Evolutionary conservation across 1,140 invertebrate species (phyloP).

Genomic region (Gryllus bimaculatus): DNA sequence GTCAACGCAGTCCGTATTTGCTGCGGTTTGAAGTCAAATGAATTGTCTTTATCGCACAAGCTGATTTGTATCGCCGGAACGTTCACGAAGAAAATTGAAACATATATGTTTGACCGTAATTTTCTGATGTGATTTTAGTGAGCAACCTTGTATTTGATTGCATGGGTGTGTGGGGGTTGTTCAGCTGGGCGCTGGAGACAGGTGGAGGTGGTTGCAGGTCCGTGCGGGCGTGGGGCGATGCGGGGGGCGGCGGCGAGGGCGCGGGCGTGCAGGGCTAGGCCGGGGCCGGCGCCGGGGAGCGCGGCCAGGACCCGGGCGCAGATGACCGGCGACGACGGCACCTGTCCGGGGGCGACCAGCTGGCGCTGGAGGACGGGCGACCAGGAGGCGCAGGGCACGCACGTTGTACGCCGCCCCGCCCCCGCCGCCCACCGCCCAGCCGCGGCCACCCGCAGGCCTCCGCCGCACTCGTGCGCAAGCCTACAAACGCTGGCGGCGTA

Average conservation of each 20-base stretch:
- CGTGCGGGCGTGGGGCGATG: conserved; percentile 44
- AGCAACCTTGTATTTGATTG: no score
- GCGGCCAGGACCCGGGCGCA: conserved; percentile 19
- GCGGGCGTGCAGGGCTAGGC: conserved; percentile 39
- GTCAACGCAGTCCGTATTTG: no score
- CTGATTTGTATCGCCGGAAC: no score
- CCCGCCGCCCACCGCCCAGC: conserved; percentile 8
- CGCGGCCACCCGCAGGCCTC: conserved; percentile 30
- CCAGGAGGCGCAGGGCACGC: conserved; percentile 22
- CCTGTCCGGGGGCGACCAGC: conserved; percentile 13
- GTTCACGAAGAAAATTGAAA: no score
- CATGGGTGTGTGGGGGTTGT: conserved; percentile 18
- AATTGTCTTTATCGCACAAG: no score
- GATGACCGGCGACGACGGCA: conserved; percentile 32
- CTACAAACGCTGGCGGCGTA: conserved; percentile 43
- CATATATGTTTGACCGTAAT: no score
- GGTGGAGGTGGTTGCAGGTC: conserved; percentile 54
- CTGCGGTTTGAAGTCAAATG: no score
- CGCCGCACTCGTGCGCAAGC: conserved; percentile 30
- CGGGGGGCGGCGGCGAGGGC: conserved; percentile 33
- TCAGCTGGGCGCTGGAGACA: conserved; percentile 44
- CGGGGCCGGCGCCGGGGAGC: conserved; percentile 26
- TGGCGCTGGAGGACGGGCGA: conserved; percentile 21
- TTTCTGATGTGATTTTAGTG: no score
- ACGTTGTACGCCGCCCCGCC: conserved; percentile 16